A percentile compares a stretch with the other conserved stretches of the same genome.
phyloP scores from a whole-genome alignment of 1,140 invertebrate species.

The Brachionus koreanus region DNA sequence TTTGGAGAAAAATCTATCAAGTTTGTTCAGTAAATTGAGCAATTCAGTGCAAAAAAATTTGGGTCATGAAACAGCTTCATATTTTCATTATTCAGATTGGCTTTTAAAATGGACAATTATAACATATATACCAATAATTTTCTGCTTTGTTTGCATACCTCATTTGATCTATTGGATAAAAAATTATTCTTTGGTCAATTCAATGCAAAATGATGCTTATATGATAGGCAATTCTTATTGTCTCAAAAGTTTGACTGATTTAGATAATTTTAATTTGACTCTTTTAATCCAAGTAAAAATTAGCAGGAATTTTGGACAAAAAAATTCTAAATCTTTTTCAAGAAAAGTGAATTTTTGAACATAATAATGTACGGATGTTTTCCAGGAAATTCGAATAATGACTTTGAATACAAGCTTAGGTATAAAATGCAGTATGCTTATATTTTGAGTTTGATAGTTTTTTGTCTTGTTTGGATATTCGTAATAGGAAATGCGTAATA shows the following conservation, averaged over 20 bases:
- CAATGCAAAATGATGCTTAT: neutral
- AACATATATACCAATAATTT: neutral
- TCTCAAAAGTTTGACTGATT: neutral
- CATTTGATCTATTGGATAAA: neutral
- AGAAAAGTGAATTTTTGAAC: neutral
- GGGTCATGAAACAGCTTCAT: neutral
- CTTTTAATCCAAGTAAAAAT: neutral
- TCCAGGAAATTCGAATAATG: neutral
- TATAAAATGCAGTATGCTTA: slow-evolving; percentile 30
- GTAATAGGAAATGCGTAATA: slow-evolving; percentile 10
- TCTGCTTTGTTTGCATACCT: slow-evolving; percentile 6
- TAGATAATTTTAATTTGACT: neutral
- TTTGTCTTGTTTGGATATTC: slow-evolving; percentile 1
- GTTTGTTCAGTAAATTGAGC: neutral
- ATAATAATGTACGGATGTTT: neutral
- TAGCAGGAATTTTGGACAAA: neutral
- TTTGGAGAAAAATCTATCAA: neutral
- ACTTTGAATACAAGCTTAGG: neutral
- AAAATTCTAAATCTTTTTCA: neutral
- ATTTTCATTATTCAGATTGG: neutral
- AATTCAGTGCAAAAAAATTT: neutral
- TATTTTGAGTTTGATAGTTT: neutral
- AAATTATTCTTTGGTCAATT: neutral
- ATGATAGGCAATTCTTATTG: neutral
- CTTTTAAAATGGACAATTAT: neutral